Evolutionary conservation across 1,140 invertebrate genomes (phyloP).

Genomic region (Odontomachus brunneus): DNA sequence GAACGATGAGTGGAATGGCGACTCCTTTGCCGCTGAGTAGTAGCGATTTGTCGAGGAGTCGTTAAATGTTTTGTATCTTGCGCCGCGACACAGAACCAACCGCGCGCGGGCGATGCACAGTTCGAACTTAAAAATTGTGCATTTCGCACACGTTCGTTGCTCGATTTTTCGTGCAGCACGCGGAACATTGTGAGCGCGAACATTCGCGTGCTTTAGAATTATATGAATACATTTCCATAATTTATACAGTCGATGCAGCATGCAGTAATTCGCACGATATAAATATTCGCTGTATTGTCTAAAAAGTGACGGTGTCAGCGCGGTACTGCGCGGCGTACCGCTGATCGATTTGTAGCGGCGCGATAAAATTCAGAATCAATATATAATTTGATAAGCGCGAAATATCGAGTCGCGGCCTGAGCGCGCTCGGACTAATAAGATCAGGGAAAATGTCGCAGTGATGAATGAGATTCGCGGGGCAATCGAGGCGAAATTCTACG

Average conservation of each 20-base stretch:
- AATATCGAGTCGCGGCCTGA: background rate
- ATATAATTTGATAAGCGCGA: conserved; percentile 39
- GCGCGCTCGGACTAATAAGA: conserved; percentile 37
- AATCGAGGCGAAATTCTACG: conserved; percentile 49
- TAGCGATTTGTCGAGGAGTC: background rate
- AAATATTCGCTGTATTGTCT: conserved; percentile 9
- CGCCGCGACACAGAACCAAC: background rate
- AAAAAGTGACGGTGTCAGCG: background rate
- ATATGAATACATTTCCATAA: background rate
- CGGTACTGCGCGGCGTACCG: background rate
- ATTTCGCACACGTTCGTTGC: no score
- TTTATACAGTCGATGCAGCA: background rate
- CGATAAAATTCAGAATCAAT: conserved; percentile 37
- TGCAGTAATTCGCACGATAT: no score
- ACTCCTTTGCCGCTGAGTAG: background rate
- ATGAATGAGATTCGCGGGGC: conserved; percentile 55
- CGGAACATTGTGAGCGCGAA: no score
- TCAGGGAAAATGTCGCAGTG: conserved; percentile 49
- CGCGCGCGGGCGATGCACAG: background rate
- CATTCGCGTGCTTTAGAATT: background rate
- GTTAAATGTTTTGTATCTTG: background rate
- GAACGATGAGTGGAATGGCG: background rate
- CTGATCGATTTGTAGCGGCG: background rate
- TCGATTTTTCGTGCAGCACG: no score
- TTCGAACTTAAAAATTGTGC: no score